These are phyloP conservation scores for Pyrgilauda ruficollis DNA, from an alignment of 2,113 vertebrate species.

Conservation along the genomic window DNA sequence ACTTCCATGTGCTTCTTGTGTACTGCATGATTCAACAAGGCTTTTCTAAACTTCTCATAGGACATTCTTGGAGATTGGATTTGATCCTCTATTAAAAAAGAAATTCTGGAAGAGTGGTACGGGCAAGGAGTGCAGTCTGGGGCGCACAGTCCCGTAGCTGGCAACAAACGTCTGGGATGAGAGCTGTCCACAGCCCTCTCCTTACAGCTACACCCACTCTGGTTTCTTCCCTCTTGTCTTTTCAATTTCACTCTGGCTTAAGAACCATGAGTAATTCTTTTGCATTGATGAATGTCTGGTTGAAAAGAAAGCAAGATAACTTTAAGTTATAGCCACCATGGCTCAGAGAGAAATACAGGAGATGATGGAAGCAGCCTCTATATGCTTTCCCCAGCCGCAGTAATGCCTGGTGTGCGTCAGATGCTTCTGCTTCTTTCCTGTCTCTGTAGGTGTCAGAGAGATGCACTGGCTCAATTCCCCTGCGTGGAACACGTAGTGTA, in stretches of 20 bases:
- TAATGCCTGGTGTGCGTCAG: not conserved
- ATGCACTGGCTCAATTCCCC: accelerated
- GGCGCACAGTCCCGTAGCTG: not conserved
- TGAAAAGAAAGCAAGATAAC: not conserved
- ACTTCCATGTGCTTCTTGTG: not conserved
- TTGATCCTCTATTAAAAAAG: not conserved
- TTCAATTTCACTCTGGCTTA: not conserved
- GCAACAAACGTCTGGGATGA: not conserved
- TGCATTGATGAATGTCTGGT: not conserved
- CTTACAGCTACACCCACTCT: not conserved
- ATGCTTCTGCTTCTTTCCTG: not conserved
- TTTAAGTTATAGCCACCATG: not conserved
- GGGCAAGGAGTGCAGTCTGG: not conserved
- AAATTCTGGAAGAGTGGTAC: not conserved
- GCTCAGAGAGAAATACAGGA: not conserved
- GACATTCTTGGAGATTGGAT: not conserved
- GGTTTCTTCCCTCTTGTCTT: not conserved
- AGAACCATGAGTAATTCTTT: not conserved
- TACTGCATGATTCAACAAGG: not conserved
- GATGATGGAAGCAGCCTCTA: not conserved
- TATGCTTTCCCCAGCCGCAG: not conserved
- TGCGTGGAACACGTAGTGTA: accelerated
- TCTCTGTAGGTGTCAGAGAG: not conserved
- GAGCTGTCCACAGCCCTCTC: not conserved
- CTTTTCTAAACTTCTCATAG: not conserved